A percentile compares a stretch with the other conserved stretches of the same genome.
phyloP scores from a whole-genome alignment of 2,888 invertebrate species.

The Megalurothrips usitatus region DNA sequence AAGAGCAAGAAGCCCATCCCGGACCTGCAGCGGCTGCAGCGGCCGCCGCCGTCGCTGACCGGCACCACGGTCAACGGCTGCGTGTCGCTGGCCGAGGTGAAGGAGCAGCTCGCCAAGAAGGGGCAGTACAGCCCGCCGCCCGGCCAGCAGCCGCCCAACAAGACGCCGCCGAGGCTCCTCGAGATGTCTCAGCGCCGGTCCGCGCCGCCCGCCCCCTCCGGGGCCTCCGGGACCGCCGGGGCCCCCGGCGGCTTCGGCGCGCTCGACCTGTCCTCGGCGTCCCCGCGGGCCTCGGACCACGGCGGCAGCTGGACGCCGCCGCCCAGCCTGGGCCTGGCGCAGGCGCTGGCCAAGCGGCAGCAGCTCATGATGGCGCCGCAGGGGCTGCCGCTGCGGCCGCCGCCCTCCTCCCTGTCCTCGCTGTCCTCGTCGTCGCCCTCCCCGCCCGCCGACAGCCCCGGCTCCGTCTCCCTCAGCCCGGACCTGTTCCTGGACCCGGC shows the following conservation, averaged over 20 bases:
- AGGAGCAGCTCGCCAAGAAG: conserved; percentile 19
- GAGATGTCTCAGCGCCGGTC: neutral
- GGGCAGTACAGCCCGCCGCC: conserved; percentile 15
- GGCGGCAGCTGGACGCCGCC: conserved; percentile 13
- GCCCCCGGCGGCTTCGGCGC: neutral
- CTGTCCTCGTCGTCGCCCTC: conserved; percentile 7
- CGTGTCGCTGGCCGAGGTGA: conserved; percentile 12
- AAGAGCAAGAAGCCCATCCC: conserved; percentile 20
- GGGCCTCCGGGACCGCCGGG: neutral
- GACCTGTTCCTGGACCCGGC: neutral
- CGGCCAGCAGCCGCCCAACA: neutral
- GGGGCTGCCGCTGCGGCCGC: neutral
- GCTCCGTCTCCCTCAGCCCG: neutral
- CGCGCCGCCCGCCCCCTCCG: neutral
- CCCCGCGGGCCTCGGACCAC: neutral
- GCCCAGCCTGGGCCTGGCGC: neutral
- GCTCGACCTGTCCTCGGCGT: neutral
- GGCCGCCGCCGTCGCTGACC: neutral
- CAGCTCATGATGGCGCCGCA: neutral
- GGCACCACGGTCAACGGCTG: conserved; percentile 18
- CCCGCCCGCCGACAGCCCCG: conserved; percentile 3
- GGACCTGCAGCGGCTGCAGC: conserved; percentile 21
- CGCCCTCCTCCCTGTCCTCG: neutral
- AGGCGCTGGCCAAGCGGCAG: conserved; percentile 2
- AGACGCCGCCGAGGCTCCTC: conserved; percentile 8